Base-by-base conservation (phyloP, 2,888 invertebrate species). In the Amaurobius ferox region DNA sequence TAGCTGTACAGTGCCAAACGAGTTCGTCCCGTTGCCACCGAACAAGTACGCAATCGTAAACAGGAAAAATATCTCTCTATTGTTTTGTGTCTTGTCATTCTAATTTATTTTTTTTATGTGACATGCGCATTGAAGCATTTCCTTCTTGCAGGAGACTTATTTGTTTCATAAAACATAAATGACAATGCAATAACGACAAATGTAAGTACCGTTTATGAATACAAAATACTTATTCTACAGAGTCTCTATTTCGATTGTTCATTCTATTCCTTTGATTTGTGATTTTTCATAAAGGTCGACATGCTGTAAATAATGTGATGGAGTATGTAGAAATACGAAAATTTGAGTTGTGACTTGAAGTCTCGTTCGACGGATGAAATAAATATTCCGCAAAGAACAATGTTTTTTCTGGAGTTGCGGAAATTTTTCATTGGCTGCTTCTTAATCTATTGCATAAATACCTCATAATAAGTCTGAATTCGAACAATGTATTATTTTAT, bases 121-220 rank as follows among this genome's bases (percentile, higher is more conserved):
- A 74, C 73, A 74, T 55, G 68, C 68, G 73, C 80, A 74, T 73
- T 74, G 68, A 68, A 66, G 74, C 76, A 70, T 66, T 72, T 73
- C 73, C 55, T 72, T 72, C 55, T 39, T n/a, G 23, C 68, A 48
- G 48, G 66, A 83, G 83, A 83, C 48, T 71, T 83, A 83, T 83
- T 67, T 83, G 77, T 83, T 77, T 77, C 83, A 77, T 83, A 77
- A 83, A 83, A 77, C 72, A 83, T 77, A 83, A 83, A 83, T 77
- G 83, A 83, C 83, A 77, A 77, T 83, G 72, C 77, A 19, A 39
- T 77, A 83, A 77, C 83, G 83, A 76, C 72, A 35, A 39, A 66
- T 64, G 29, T 83, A 83, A 83, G 77, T 77, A 83, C 68, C 83
- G 64, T 72, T 83, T 83, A 77, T 77, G 83, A 83, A 83, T 83